Base-by-base conservation (phyloP, 2,888 invertebrate species). In the Pomacea canaliculata region DNA sequence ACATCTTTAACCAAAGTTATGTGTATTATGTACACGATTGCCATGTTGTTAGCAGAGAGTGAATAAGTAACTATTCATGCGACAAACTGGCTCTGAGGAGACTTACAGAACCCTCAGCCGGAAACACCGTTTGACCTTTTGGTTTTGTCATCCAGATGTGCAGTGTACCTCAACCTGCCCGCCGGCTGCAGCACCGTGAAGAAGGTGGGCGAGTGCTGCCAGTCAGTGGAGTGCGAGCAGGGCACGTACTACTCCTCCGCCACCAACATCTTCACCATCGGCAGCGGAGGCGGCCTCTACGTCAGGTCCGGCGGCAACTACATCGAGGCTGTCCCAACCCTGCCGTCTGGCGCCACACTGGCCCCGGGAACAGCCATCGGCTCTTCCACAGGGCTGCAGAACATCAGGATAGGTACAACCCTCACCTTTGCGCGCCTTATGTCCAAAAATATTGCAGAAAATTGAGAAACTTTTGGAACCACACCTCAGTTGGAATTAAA, bases 91-190 rank as follows among this genome's bases (percentile, higher is more conserved):
- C 37, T 37, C 37, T 37, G 37, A 0, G 0, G 37, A 37, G 37
- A 5, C 1, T 5, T 37, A 37, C 37, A 37, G 37, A 37, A 37
- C 37, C 37, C 37, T 5, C 37, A 37, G 1, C 37, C 37, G 37
- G 37, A 37, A 37, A 37, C 37, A 5, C 37, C 5, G 37, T 37
- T 37, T 37, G 37, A 37, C 37, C 37, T 37, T 23, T 56, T 56
- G 51, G 10, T 56, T 16, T 63, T 19, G 10, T 19, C 5, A 63
- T 59, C 16, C 78, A 86, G 86, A 48, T 86, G 86, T 68, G 85
- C 86, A 3, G 81, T 70, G 23, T 86, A 86, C 81, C 83, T 79
- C 69, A 85, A 85, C 78, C 73, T 86, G 16, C 86, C 86, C 63
- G 71, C 76, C 48, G 81, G 82, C 37, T 86, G 86, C 62, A 77